Evolutionary conservation across 2,888 invertebrate genomes (phyloP).

Genomic region (Athrips mouffetella): DNA sequence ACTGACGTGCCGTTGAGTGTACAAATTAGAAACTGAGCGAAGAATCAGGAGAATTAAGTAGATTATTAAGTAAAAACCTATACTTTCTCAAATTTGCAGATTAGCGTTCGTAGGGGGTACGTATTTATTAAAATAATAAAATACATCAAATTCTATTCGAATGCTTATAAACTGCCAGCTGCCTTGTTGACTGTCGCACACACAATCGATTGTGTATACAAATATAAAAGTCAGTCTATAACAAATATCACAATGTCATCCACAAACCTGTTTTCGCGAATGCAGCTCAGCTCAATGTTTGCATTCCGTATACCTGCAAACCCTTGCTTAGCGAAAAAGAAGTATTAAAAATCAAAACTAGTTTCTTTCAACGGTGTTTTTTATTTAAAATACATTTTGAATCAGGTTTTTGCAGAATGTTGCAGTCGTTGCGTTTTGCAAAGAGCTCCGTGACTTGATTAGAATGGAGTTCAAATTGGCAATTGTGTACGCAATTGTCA

Average conservation of each 20-base stretch:
- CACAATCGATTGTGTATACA: conserved; percentile 29
- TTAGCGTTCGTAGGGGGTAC: neutral
- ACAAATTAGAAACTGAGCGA: no score
- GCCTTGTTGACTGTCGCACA: conserved; percentile 20
- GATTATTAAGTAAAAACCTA: no score
- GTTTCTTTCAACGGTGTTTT: conserved; percentile 31
- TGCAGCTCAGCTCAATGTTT: conserved; percentile 56
- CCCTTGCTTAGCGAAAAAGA: conserved; percentile 28
- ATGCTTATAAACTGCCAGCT: conserved; percentile 40
- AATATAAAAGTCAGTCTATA: conserved; percentile 26
- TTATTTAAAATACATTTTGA: conserved; percentile 19
- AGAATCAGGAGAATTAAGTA: no score
- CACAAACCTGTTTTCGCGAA: conserved; percentile 45
- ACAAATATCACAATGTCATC: conserved; percentile 31
- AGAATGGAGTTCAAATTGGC: conserved; percentile 32
- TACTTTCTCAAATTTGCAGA: neutral
- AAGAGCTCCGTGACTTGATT: conserved; percentile 32
- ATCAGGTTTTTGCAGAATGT: conserved; percentile 32
- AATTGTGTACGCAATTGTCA: conserved; percentile 32
- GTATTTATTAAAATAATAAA: neutral
- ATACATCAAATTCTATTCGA: conserved; percentile 17
- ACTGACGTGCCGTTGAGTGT: no score
- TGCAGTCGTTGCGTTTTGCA: conserved; percentile 34
- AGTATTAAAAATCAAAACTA: conserved; percentile 32
- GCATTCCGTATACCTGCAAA: conserved; percentile 63